Base-by-base conservation (phyloP, 1,140 invertebrate genomes). In the Meloidogyne exigua region DNA sequence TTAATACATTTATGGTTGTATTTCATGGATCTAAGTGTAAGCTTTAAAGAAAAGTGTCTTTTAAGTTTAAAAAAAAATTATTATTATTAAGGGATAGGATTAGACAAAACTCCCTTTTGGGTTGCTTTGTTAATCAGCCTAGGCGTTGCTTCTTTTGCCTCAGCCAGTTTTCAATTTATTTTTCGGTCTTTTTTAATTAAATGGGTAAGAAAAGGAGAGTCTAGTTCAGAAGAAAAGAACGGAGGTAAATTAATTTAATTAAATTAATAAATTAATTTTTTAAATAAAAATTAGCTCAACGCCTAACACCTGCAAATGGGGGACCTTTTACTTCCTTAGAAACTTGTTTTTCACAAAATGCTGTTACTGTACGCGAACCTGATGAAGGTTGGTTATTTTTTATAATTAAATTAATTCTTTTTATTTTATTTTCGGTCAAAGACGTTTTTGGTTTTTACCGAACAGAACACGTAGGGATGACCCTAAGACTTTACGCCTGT, bases 1-100 rank as follows among this genome's bases (percentile, higher is more conserved):
- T 97, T 72, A 98, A 97, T 89, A 91, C 95, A 1, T 91, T 98
- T 80, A 96, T 94, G 68, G 92, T 98, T 72, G 91, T 94, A 57
- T 92, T 93, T 77, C 93, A 95, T 89, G 95, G 95, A 78, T 95
- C 95, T 57, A 92, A 77, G 79, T 77, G 76, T 78, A 15, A 64
- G 18, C 26, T 76, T 39, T n/a, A 12, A 21, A 72, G 18, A 62
- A 36, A 64, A 21, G n/a, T n/a, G n/a, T n/a, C 9, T 11, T 36
- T 26, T 72, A 67, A 44, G 0, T 3, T 32, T 32, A 32, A 32
- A 32, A 32, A 32, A 32, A 32, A 32, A 32, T 3, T 32, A 32
- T 32, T 32, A 32, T n/a, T 32, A 32, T 75, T 42, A 10, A 77
- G 76, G 76, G 76, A 76, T 77, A 65, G 76, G 76, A 28, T 79